Conservation (phyloP, 2,888 invertebrate species). For the Agrochola lychnidis region DNA sequence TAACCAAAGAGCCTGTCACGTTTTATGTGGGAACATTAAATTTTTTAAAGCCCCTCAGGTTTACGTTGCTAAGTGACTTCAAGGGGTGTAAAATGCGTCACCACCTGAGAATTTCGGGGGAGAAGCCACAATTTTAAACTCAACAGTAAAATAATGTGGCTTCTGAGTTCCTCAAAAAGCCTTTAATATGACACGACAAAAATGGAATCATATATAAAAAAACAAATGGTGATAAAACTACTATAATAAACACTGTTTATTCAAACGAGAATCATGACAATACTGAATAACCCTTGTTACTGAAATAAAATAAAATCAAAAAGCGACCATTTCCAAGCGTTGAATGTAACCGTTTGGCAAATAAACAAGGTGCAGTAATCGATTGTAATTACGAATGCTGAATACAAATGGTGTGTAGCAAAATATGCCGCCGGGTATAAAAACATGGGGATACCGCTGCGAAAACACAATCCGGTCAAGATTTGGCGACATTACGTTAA, state of each 20-base stretch:
- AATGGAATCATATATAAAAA: background rate
- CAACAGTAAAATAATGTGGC: slow-evolving; percentile 16
- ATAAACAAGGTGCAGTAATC: slow-evolving; percentile 70
- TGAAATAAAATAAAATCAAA: slow-evolving; percentile 35
- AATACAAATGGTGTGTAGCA: slow-evolving; percentile 76
- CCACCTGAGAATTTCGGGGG: slow-evolving; percentile 54
- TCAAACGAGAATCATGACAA: slow-evolving; percentile 24
- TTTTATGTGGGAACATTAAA: slow-evolving; percentile 47
- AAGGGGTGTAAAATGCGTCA: slow-evolving; percentile 61
- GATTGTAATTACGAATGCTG: slow-evolving; percentile 79
- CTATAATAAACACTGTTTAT: slow-evolving; percentile 2
- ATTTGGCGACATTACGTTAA: slow-evolving; percentile 71
- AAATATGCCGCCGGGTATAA: slow-evolving; percentile 78
- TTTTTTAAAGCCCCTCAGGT: slow-evolving; percentile 52
- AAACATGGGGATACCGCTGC: slow-evolving; percentile 78
- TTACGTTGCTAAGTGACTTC: slow-evolving; percentile 63
- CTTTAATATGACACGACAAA: background rate
- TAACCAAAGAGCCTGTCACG: slow-evolving; percentile 16
- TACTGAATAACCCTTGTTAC: slow-evolving; percentile 16
- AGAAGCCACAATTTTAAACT: slow-evolving; percentile 49
- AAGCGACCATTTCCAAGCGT: slow-evolving; percentile 11
- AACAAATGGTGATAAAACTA: background rate
- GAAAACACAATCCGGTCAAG: slow-evolving; percentile 77
- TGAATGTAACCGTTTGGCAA: slow-evolving; percentile 48
- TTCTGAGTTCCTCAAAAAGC: slow-evolving; percentile 13